These are phyloP conservation scores for Coryphaenoides rupestris DNA, from an alignment of 2,113 vertebrate genomes.

Conservation along the genomic window DNA sequence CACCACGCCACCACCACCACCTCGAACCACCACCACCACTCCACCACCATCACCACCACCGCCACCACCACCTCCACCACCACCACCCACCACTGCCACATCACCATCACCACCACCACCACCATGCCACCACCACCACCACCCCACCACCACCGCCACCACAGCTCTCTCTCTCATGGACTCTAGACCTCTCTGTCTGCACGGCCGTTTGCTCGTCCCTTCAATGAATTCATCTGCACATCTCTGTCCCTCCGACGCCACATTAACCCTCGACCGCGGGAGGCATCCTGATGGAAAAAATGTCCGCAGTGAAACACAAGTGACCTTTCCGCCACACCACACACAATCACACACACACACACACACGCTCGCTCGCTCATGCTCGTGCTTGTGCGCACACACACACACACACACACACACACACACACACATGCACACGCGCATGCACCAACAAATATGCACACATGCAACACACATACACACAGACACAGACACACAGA, in stretches of 20 bases:
- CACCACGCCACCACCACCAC: too few relatives aligned
- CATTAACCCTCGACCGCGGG: slow-evolving; percentile 69
- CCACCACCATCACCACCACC: too few relatives aligned
- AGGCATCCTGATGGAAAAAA: slow-evolving; percentile 75
- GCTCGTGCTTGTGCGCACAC: neutral
- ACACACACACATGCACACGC: neutral
- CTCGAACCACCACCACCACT: too few relatives aligned
- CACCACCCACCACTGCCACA: slow-evolving; percentile 52
- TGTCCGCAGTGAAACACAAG: slow-evolving; percentile 60
- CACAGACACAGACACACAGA: too few relatives aligned
- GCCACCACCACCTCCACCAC: slow-evolving; percentile 29
- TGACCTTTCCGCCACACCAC: slow-evolving; percentile 63
- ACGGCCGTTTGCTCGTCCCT: slow-evolving; percentile 75
- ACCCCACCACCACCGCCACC: slow-evolving; percentile 56
- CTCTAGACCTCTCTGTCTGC: slow-evolving; percentile 65
- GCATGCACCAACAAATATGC: neutral
- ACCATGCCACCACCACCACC: slow-evolving; percentile 31
- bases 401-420: neutral
- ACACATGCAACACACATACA: neutral
- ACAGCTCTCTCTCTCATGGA: slow-evolving; percentile 52
- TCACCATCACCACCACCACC: slow-evolving; percentile 38
- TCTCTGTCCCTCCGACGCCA: slow-evolving; percentile 67
- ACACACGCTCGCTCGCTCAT: neutral
- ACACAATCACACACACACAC: neutral
- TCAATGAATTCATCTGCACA: slow-evolving; percentile 82